Evolutionary conservation across 1,140 invertebrate genomes (phyloP).

Genomic region (Drosophila quadrilineata): DNA sequence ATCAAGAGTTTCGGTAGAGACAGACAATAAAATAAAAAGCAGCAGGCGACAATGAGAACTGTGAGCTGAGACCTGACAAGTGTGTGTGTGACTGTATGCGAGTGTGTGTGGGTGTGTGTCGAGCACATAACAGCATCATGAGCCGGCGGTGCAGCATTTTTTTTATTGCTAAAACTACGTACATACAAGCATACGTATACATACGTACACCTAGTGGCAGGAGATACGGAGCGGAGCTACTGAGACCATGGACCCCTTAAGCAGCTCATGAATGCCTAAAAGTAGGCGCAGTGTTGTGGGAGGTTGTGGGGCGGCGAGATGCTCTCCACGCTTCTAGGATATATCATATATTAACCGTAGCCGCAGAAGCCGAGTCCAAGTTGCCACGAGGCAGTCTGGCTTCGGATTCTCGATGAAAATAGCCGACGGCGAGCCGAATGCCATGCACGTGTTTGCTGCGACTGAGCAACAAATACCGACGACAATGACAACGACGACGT

Average conservation of each 20-base stretch:
- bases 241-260: constrained; percentile 15
- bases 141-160: constrained; percentile 46
- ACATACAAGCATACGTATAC: constrained; percentile 11
- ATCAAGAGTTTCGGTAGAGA: constrained; percentile 38
- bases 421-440: constrained; percentile 18
- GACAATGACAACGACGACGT: constrained; percentile 15
- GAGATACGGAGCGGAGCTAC: constrained; percentile 15
- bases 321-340: no score
- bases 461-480: constrained; percentile 67
- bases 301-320: not conserved
- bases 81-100: no score
- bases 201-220: not conserved
- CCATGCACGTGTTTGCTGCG: constrained; percentile 57
- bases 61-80: not conserved
- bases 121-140: constrained; percentile 44
- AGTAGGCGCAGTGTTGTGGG: not conserved
- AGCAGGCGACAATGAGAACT: constrained; percentile 4
- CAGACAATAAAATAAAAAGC: constrained; percentile 36
- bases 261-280: constrained; percentile 28
- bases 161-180: constrained; percentile 32
- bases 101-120: no score
- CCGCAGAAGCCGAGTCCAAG: not conserved
- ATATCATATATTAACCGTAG: no score
- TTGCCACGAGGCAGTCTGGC: not conserved
- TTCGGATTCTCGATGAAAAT: no score